These are phyloP conservation scores for Heteronetta atricapilla DNA, from an alignment of 2,113 vertebrate species.

Conservation along the genomic window DNA sequence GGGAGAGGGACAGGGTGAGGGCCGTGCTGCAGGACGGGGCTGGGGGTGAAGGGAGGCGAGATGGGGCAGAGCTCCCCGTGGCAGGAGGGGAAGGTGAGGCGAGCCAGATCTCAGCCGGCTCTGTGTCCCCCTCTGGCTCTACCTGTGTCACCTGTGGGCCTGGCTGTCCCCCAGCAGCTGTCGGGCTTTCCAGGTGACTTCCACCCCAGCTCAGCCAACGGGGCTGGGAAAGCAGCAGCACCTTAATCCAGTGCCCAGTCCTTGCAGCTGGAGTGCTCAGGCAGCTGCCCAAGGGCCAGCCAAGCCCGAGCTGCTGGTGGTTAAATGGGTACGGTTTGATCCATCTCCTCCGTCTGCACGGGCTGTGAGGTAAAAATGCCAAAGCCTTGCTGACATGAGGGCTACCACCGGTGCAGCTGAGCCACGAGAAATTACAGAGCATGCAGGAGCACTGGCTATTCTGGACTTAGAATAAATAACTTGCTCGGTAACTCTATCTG, in stretches of 20 bases:
- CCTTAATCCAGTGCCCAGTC: background rate
- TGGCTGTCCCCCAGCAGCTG: background rate
- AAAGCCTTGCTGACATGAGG: slow-evolving; percentile 29
- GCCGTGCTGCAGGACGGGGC: background rate
- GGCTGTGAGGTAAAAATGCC: background rate
- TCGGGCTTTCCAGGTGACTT: background rate
- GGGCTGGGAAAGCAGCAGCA: background rate
- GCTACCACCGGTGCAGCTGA: background rate
- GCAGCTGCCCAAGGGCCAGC: background rate
- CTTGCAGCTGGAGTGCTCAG: background rate
- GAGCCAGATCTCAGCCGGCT: background rate
- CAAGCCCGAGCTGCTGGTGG: background rate
- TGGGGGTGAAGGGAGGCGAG: too few species aligned
- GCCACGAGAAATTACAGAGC: slow-evolving; percentile 27
- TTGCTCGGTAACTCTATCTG: background rate
- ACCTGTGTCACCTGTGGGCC: background rate
- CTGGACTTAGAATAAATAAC: slow-evolving; percentile 29
- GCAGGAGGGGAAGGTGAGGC: background rate
- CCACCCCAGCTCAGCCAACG: background rate
- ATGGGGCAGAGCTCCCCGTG: fast-evolving
- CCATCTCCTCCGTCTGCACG: background rate
- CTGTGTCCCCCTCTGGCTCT: background rate
- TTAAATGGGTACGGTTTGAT: background rate
- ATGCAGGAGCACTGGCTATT: background rate
- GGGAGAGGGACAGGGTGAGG: background rate